phyloP scores from a whole-genome alignment of 2,113 vertebrate genomes.

The pig (Sus scrofa) region DNA sequence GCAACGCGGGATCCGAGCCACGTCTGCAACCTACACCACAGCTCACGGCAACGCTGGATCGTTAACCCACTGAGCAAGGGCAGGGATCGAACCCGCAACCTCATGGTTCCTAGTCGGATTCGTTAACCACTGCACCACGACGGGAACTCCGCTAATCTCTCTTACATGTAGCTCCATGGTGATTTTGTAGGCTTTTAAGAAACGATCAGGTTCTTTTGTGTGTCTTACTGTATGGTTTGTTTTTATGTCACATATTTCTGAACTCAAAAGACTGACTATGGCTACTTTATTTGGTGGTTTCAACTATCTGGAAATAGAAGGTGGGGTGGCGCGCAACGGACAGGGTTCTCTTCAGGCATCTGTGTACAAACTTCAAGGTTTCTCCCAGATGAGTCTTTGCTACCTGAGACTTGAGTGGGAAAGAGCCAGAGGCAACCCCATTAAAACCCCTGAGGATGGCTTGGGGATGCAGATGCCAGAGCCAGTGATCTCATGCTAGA shows the following conservation, averaged over 20 bases:
- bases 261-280: neutral
- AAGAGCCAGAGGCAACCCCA: neutral
- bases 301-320: neutral
- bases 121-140: no score
- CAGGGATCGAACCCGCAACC: no score
- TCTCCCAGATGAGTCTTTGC: neutral
- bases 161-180: neutral
- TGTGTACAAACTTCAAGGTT: neutral
- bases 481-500: neutral
- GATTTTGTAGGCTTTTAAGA: neutral
- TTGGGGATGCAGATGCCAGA: neutral
- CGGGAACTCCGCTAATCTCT: neutral
- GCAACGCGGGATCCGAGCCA: no score
- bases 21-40: no score
- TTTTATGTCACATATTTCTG: conserved; percentile 23
- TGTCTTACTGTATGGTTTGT: neutral
- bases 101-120: no score
- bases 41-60: no score
- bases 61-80: no score
- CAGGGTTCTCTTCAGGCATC: neutral
- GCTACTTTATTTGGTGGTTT: neutral
- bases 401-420: neutral
- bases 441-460: neutral
- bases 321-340: fast-evolving
- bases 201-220: neutral